Evolutionary conservation across 1,140 invertebrate species (phyloP).

Genomic region (Magallana gigas): DNA sequence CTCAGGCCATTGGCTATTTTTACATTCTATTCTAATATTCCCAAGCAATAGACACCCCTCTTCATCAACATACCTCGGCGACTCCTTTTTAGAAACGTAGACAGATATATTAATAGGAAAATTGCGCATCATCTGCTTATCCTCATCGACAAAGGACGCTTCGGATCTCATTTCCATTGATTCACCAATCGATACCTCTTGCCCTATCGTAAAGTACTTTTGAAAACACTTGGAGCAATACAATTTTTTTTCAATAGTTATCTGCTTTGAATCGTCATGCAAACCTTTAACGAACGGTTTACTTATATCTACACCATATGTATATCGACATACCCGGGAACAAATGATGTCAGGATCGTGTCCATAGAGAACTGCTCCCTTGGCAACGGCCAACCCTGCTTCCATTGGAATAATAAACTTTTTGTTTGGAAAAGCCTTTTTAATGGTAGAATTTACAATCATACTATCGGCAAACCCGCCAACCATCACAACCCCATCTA

Average conservation of each 20-base stretch:
- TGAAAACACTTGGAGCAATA: background rate
- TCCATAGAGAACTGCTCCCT: conserved; percentile 43
- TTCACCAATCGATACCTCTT: background rate
- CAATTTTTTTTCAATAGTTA: background rate
- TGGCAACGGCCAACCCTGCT: conserved; percentile 25
- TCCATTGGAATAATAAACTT: conserved; percentile 39
- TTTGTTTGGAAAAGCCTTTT: conserved; percentile 18
- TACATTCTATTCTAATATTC: background rate
- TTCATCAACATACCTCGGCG: conserved; percentile 40
- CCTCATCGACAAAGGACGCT: background rate
- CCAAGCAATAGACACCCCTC: conserved; percentile 15
- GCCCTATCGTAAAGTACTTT: conserved; percentile 4
- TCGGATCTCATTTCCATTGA: background rate
- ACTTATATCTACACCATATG: conserved; percentile 30
- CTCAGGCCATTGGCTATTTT: background rate
- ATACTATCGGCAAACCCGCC: conserved; percentile 39
- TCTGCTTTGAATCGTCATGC: background rate
- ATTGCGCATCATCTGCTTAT: background rate
- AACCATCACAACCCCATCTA: conserved; percentile 18
- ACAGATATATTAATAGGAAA: background rate
- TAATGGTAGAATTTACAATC: background rate
- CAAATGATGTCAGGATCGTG: conserved; percentile 28
- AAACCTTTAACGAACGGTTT: background rate
- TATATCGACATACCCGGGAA: conserved; percentile 39
- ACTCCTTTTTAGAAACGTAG: background rate